Evolutionary conservation across 2,888 invertebrate genomes (phyloP), one percentile per base, ranked within the genome.

Genomic region (Neria commutata): DNA sequence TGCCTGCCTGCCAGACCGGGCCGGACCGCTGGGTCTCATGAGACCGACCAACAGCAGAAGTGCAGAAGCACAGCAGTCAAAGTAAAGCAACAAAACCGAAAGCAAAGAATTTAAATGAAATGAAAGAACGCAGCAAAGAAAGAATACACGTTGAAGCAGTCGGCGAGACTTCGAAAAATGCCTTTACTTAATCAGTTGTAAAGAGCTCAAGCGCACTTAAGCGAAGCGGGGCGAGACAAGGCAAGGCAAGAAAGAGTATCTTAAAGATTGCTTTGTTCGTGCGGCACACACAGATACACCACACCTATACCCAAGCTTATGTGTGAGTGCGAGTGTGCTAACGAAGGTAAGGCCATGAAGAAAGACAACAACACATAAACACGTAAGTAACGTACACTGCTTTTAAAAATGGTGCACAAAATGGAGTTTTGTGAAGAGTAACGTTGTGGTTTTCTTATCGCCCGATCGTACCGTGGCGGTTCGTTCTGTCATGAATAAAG

Each of bases 231-330:
- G 34, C 17, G 11, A 34, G 56, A 54, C 24, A 56, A 58, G n/a
- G n/a, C n/a, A n/a, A n/a, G n/a, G 17, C 37, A 25, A 46, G 40
- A 16, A 33, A 48, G 37, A 53, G 65, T 59, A 66, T 72, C 63
- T 62, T 59, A 62, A 69, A 72, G 70, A 73, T 70, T 75, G 68
- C 72, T 75, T 73, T 73, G 74, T 74, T 73, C 56, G 25, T 67
- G 61, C 63, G 61, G 60, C 60, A 62, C 23, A 59, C 54, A 58
- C 21, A 52, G 17, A 33, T 17, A 49, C 54, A 49, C 24, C 19
- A n/a, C 53, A 58, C 47, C 37, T n/a, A 48, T 37, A 59, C 46
- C 50, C 24, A 50, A n/a, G 25, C n/a, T 11, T 25, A 4, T 19
- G 26, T 25, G 33, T 48, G 48, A 37, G 54, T 50, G 46, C 45